Evolutionary conservation across 2,113 vertebrate species (phyloP).

Genomic region (Megalops atlanticus): DNA sequence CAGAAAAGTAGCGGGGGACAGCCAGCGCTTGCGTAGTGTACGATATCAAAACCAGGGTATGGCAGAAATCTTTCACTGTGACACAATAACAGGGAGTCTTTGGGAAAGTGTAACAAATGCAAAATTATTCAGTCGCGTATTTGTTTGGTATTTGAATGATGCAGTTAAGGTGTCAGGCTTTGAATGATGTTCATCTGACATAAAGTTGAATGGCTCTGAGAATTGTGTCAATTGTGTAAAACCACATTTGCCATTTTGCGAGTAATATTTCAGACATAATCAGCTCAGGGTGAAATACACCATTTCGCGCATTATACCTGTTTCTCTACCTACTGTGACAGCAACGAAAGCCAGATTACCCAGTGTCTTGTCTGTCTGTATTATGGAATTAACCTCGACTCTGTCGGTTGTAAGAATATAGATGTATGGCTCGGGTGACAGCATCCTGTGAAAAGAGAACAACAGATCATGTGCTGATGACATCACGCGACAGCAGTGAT

Average conservation of each 20-base stretch:
- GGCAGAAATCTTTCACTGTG: not conserved
- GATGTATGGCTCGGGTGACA: too few relatives aligned
- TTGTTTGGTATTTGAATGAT: slow-evolving; percentile 27
- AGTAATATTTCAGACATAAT: too few relatives aligned
- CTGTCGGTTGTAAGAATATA: too few relatives aligned
- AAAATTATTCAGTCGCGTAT: not conserved
- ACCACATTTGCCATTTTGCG: slow-evolving; percentile 36
- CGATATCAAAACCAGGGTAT: not conserved
- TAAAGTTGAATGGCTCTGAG: slow-evolving; percentile 21
- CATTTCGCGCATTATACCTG: slow-evolving; percentile 48
- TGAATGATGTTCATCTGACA: slow-evolving; percentile 13
- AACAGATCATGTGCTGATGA: too few relatives aligned
- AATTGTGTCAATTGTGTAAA: slow-evolving; percentile 29
- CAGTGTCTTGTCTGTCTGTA: too few relatives aligned
- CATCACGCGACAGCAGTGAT: too few relatives aligned
- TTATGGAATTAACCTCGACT: too few relatives aligned
- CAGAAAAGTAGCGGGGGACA: slow-evolving; percentile 3
- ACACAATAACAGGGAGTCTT: not conserved
- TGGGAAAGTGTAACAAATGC: not conserved
- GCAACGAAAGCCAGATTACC: too few relatives aligned
- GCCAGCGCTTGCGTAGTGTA: not conserved
- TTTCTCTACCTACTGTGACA: slow-evolving; percentile 22
- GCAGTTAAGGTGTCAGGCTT: slow-evolving; percentile 36
- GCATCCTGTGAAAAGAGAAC: too few relatives aligned
- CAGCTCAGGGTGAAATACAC: slow-evolving; percentile 34